A percentile compares a stretch with the other conserved stretches of the same genome.
These are phyloP conservation scores for Stenolophus ochropezus DNA, from an alignment of 2,888 invertebrate genomes.

Conservation along the genomic window DNA sequence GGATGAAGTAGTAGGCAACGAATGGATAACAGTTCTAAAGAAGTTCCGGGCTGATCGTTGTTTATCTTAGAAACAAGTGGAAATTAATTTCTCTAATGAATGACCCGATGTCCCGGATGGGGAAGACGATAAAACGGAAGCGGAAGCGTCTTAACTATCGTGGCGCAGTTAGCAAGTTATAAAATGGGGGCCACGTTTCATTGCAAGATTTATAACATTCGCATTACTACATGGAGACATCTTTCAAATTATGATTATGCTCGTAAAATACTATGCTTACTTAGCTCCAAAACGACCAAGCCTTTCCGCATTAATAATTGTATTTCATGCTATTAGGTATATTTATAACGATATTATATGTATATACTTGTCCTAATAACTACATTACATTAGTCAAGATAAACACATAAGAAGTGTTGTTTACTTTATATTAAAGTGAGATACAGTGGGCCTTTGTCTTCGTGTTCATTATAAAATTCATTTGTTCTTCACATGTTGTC, in stretches of 20 bases:
- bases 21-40: constrained; percentile 35
- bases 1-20: neutral
- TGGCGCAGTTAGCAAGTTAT: constrained; percentile 31
- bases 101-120: constrained; percentile 33
- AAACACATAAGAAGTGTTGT: too few species aligned
- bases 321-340: too few species aligned
- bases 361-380: too few species aligned
- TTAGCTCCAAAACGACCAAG: neutral
- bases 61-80: constrained; percentile 49
- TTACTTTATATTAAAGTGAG: too few species aligned
- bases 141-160: constrained; percentile 30
- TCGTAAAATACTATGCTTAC: neutral
- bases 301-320: too few species aligned
- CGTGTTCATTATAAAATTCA: too few species aligned
- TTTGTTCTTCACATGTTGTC: too few species aligned
- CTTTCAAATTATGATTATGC: constrained; percentile 13
- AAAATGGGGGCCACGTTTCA: constrained; percentile 17
- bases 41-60: constrained; percentile 15
- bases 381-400: too few species aligned
- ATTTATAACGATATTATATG: too few species aligned
- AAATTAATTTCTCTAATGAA: constrained; percentile 43
- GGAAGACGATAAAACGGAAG: constrained; percentile 32
- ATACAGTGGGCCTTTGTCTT: too few species aligned
- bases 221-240: neutral
- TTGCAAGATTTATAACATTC: constrained; percentile 17